Conservation (phyloP, 2,113 vertebrate species). For the Sebastes schlegelii region DNA sequence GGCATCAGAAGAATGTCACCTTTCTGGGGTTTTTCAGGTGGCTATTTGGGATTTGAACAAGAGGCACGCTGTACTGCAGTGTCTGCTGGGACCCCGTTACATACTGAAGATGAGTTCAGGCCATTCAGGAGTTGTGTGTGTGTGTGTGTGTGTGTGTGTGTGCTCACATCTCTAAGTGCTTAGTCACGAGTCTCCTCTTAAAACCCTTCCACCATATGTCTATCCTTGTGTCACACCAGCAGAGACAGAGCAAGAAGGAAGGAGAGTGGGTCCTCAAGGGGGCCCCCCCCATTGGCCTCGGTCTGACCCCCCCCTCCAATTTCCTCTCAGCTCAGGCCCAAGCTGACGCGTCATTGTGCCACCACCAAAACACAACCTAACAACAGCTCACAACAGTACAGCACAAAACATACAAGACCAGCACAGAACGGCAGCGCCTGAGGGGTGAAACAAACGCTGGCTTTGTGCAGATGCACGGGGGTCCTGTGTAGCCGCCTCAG, state of each 20-base stretch:
- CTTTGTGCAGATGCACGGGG: constrained; percentile 42
- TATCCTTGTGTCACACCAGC: constrained; percentile 51
- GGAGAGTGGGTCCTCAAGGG: constrained; percentile 40
- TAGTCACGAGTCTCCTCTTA: constrained; percentile 58
- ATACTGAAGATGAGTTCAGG: constrained; percentile 42
- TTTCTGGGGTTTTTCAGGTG: constrained; percentile 25
- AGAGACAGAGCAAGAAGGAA: not conserved
- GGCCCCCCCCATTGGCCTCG: constrained; percentile 57
- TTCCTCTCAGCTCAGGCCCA: constrained; percentile 32
- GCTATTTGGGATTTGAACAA: constrained; percentile 49
- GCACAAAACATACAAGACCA: constrained; percentile 3
- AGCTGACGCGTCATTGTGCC: constrained; percentile 22
- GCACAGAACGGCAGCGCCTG: constrained; percentile 27
- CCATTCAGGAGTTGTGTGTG: constrained; percentile 38
- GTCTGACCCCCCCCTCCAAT: constrained; percentile 54
- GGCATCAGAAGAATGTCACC: constrained; percentile 21
- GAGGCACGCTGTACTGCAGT: constrained; percentile 27
- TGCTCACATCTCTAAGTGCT: constrained; percentile 56
- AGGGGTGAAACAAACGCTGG: constrained; percentile 20
- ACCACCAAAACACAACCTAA: not conserved
- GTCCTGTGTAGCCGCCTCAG: constrained; percentile 28
- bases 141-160: constrained; percentile 6
- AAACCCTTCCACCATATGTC: constrained; percentile 46
- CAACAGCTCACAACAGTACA: constrained; percentile 3
- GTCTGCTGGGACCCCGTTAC: constrained; percentile 45